Percentiles rank a stretch among this genome's conserved stretches.
phyloP scores from a whole-genome alignment of 2,113 vertebrate genomes.

The Aegotheles bennettii region DNA sequence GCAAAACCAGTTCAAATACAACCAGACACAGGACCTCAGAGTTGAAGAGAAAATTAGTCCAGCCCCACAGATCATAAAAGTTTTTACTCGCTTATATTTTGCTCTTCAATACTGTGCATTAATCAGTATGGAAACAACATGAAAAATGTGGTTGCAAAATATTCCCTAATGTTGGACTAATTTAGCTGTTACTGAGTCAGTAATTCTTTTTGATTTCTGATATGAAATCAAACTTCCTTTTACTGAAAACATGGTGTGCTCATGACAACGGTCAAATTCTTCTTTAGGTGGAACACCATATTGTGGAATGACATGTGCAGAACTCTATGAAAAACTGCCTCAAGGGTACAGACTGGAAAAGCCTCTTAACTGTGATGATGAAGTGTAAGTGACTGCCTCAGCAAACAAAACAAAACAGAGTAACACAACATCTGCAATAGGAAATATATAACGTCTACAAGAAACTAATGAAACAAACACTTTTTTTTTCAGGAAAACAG shows the following conservation, averaged over 20 bases:
- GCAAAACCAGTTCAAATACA: not conserved
- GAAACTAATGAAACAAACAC: not conserved
- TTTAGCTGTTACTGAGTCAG: not conserved
- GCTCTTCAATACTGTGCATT: not conserved
- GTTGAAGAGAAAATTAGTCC: not conserved
- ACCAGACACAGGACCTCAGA: not conserved
- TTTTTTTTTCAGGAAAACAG: not conserved
- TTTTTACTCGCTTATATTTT: not conserved
- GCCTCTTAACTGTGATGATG: conserved; percentile 87
- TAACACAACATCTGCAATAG: not conserved
- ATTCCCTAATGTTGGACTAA: not conserved
- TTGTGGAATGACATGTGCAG: conserved; percentile 87
- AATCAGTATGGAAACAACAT: not conserved
- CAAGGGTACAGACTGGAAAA: conserved; percentile 88
- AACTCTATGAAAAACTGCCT: conserved; percentile 87
- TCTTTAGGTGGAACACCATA: conserved; percentile 84
- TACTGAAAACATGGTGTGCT: not conserved
- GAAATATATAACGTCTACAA: not conserved
- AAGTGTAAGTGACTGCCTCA: conserved; percentile 82
- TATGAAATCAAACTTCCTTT: not conserved
- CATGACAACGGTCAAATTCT: not conserved
- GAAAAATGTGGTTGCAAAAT: not conserved
- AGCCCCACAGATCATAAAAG: not conserved
- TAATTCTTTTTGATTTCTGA: not conserved
- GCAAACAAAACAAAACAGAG: not conserved